Conservation (phyloP, 2,797 vertebrate genomes). For the Tenualosa ilisha region DNA sequence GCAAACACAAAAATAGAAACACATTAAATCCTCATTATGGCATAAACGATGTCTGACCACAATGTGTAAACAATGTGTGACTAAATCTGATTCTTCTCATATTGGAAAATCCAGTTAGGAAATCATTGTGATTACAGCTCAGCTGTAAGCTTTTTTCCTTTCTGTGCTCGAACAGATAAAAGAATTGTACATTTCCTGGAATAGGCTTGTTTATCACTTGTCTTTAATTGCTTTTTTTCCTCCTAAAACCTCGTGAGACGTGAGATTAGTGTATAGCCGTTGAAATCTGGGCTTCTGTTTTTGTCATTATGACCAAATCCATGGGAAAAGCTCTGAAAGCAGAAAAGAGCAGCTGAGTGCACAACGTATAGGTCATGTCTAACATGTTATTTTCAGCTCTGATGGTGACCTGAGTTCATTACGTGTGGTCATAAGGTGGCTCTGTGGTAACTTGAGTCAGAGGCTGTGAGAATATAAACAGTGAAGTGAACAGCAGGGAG, state of each 20-base stretch:
- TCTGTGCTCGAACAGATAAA: background rate
- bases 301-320: conserved; percentile 35
- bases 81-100: conserved; percentile 14
- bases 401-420: background rate
- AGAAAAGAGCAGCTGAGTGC: conserved; percentile 1
- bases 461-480: background rate
- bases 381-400: background rate
- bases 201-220: background rate
- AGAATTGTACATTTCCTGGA: background rate
- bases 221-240: conserved; percentile 39
- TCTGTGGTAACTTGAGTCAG: background rate
- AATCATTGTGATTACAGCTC: background rate
- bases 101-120: conserved; percentile 20
- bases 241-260: conserved; percentile 25
- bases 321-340: conserved; percentile 26
- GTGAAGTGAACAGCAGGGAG: background rate
- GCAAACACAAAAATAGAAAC: conserved; percentile 15
- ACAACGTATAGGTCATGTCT: background rate
- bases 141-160: background rate
- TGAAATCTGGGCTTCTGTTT: conserved; percentile 34
- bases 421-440: background rate
- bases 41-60: conserved; percentile 16
- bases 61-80: background rate
- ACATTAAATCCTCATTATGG: conserved; percentile 4
- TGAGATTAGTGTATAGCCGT: conserved; percentile 31